These are phyloP conservation scores for Sminthopsis crassicaudata DNA, from an alignment of 2,113 vertebrate species.

Conservation along the genomic window DNA sequence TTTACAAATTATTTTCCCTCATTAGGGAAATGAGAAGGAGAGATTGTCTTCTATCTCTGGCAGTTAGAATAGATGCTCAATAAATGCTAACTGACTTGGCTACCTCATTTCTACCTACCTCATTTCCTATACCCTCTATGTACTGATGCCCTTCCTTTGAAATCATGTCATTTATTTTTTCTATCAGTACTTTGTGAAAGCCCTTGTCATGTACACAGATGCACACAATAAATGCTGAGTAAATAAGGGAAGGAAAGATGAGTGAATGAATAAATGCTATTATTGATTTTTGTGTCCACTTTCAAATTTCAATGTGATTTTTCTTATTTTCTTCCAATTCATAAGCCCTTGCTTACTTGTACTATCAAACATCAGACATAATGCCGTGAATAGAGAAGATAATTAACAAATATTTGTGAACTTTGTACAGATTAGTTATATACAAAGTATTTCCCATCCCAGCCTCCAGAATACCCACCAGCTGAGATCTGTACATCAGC, in stretches of 20 bases:
- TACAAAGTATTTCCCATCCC: not conserved
- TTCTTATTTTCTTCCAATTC: not conserved
- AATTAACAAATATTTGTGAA: not conserved
- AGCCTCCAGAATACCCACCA: conserved; percentile 59
- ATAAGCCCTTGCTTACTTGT: not conserved
- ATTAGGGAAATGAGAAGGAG: not conserved
- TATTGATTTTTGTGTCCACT: not conserved
- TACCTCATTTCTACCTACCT: not conserved
- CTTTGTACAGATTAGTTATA: too few species aligned
- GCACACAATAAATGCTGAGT: not conserved
- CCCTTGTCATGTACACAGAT: not conserved
- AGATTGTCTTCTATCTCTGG: not conserved
- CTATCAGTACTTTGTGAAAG: too few species aligned
- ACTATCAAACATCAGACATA: not conserved
- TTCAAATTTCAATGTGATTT: not conserved
- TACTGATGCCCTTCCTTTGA: not conserved
- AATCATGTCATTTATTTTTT: not conserved
- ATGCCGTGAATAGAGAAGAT: not conserved
- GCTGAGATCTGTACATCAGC: conserved; percentile 79
- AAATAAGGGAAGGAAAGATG: not conserved
- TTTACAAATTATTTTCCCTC: not conserved
- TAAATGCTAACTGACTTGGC: not conserved
- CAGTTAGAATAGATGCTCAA: not conserved
- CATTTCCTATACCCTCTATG: not conserved
- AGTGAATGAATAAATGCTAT: not conserved